phyloP scores from a whole-genome alignment of 2,888 invertebrate species.

The Ophonus ardosiacus region DNA sequence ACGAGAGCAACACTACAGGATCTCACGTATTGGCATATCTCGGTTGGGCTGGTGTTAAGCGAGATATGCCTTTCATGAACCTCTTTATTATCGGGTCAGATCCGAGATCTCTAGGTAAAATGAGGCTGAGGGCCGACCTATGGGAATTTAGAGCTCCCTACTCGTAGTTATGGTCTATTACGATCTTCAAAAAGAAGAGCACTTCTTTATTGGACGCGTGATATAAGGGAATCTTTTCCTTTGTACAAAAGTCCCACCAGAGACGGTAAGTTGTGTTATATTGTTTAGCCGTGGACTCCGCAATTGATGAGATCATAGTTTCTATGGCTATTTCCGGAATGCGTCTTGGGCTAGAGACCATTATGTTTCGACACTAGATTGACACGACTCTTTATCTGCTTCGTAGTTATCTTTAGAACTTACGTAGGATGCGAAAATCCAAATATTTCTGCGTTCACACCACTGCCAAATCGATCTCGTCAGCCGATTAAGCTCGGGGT shows the following conservation, averaged over 20 bases:
- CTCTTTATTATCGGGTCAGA: neutral
- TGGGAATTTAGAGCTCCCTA: too few species aligned
- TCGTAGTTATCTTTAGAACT: constrained; percentile 65
- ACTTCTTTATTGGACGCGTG: too few species aligned
- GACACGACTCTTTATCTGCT: constrained; percentile 67
- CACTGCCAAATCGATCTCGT: constrained; percentile 66
- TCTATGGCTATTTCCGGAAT: neutral
- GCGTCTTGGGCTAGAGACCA: neutral
- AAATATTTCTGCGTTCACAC: constrained; percentile 65
- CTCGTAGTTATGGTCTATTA: too few species aligned
- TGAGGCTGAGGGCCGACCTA: neutral
- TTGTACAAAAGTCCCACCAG: too few species aligned
- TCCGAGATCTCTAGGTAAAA: neutral
- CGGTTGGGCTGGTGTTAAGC: too few species aligned
- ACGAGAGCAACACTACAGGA: neutral
- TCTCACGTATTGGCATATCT: too few species aligned
- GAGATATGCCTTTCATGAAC: neutral
- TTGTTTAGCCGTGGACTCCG: neutral
- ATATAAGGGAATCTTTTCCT: too few species aligned
- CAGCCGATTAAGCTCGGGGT: constrained; percentile 60
- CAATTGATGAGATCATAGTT: neutral
- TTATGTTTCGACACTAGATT: too few species aligned
- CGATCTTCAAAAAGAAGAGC: too few species aligned
- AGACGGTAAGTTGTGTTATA: too few species aligned
- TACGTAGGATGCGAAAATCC: constrained; percentile 66